A percentile compares a stretch with the other conserved stretches of the same genome.
Conservation (phyloP, 2,113 vertebrate species). For the Callorhinus ursinus region DNA sequence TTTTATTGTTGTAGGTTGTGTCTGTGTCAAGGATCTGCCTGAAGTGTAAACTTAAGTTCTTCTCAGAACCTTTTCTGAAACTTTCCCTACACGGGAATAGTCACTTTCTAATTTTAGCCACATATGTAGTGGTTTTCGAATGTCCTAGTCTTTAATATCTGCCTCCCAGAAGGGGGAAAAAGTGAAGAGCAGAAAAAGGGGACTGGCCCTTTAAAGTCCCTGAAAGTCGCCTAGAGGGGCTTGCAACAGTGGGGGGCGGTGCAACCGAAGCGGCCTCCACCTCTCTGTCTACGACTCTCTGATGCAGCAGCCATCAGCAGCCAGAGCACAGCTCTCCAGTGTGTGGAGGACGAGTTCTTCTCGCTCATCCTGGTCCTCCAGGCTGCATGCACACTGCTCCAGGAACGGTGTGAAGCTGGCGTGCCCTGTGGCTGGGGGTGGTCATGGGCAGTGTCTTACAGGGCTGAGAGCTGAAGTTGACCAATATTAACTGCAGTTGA, state of each 20-base stretch:
- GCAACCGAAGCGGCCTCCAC: background rate
- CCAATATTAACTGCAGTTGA: background rate
- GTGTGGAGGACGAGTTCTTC: background rate
- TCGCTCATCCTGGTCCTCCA: background rate
- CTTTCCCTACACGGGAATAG: background rate
- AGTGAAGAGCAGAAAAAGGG: background rate
- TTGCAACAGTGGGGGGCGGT: background rate
- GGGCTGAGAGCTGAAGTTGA: background rate
- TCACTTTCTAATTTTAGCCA: background rate
- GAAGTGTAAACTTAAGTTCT: background rate
- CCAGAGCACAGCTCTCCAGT: background rate
- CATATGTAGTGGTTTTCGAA: background rate
- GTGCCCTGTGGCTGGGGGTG: background rate
- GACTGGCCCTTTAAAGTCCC: background rate
- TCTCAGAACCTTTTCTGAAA: background rate
- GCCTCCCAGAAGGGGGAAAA: background rate
- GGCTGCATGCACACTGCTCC: background rate
- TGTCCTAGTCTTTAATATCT: background rate
- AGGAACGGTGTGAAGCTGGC: background rate
- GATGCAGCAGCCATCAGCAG: background rate
- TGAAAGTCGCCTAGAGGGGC: background rate
- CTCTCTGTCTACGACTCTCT: background rate
- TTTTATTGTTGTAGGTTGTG: background rate
- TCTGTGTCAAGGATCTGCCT: background rate
- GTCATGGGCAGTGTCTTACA: background rate